Evolutionary conservation across 2,113 vertebrate species (phyloP).

Genomic region (Oostethus manadensis): DNA sequence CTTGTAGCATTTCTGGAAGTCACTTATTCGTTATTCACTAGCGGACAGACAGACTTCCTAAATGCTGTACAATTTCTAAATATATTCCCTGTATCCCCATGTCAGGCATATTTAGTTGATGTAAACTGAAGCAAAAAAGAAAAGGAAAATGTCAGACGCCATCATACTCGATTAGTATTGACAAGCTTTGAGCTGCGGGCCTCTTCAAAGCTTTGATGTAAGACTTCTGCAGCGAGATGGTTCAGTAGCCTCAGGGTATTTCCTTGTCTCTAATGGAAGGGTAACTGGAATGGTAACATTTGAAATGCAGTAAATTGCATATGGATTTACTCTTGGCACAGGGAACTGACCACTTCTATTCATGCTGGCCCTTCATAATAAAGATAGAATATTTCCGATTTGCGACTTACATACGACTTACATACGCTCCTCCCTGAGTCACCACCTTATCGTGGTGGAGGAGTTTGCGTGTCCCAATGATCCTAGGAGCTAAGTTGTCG

Average conservation of each 20-base stretch:
- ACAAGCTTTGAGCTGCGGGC: slow-evolving; percentile 43
- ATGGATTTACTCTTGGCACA: slow-evolving; percentile 11
- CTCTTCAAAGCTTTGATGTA: slow-evolving; percentile 45
- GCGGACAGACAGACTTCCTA: not conserved
- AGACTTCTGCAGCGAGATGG: slow-evolving; percentile 29
- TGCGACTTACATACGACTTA: not conserved
- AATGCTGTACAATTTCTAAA: slow-evolving; percentile 24
- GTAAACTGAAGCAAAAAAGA: slow-evolving; percentile 41
- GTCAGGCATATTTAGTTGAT: slow-evolving; percentile 26
- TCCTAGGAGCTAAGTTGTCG: too few species aligned
- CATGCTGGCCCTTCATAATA: not conserved
- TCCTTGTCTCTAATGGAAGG: slow-evolving; percentile 28
- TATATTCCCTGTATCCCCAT: slow-evolving; percentile 15
- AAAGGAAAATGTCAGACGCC: slow-evolving; percentile 43
- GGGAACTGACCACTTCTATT: slow-evolving; percentile 10
- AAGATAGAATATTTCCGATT: not conserved
- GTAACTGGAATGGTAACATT: slow-evolving; percentile 21
- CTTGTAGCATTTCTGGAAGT: too few species aligned
- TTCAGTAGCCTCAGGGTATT: slow-evolving; percentile 42
- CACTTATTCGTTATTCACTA: too few species aligned
- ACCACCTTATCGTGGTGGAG: too few species aligned
- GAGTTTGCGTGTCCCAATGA: too few species aligned
- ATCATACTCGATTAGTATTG: slow-evolving; percentile 54
- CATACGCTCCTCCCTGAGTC: too few species aligned
- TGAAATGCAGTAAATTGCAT: not conserved